Evolutionary conservation across 2,888 invertebrate genomes (phyloP), one percentile per base, ranked within the genome.

Genomic region (Rhagium mordax): DNA sequence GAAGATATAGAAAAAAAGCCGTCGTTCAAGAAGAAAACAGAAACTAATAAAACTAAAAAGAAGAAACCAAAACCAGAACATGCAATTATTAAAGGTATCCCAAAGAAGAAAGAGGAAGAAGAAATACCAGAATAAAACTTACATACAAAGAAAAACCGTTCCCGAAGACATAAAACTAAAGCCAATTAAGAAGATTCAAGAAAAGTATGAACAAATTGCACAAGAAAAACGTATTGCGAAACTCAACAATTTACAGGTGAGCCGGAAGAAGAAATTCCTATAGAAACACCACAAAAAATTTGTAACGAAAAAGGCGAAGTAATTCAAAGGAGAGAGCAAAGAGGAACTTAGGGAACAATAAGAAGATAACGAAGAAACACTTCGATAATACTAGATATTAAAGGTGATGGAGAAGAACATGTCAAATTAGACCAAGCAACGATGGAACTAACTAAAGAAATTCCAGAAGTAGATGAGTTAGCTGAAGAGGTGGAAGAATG

Each of bases 41-140:
- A 87, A 68, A 78, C 87, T 0, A 84, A 85, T 10, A 83, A 78
- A 72, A 76, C 80, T 7, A 82, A 79, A 55, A 84, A 83, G 64
- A 81, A 82, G 62, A 79, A 71, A 81, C 73, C 80, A 84, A 78
- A 81, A 86, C 51, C 67, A 81, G 72, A 78, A 69, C 81, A 27
- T 57, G 62, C 76, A 75, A 57, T 85, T 16, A 78, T 80, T 73
- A 84, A 82, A 68, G 85, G 85, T 48, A 72, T 74, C 29, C 84
- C 84, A 0, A 85, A 85, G 79, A 78, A 72, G 81, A 85, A 73
- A 75, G 79, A 80, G 76, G 83, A 87, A 75, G 87, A 87, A 41
- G 86, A 88, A 69, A 84, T 84, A 70, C 84, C 87, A 1, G 87
- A 87, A 83, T 88, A 10, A 88, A 87, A 73, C 86, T 89, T 24